These are phyloP conservation scores for Drosophila sechellia DNA, from an alignment of 1,140 invertebrate genomes.

Conservation along the genomic window DNA sequence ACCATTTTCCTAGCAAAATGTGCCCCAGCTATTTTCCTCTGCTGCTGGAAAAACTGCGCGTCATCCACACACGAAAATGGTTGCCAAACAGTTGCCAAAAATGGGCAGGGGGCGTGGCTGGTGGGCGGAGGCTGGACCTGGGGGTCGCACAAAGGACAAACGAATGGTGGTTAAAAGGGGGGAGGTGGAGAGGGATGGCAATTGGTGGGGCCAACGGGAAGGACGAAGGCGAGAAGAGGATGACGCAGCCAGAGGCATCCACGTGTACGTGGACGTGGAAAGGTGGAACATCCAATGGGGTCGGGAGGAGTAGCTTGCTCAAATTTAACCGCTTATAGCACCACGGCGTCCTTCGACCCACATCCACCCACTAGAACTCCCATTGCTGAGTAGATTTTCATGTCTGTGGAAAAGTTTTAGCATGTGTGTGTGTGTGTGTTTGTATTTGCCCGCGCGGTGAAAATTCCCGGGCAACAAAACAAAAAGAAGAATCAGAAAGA, in stretches of 20 bases:
- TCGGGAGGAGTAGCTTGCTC: slow-evolving; percentile 30
- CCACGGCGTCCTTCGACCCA: slow-evolving; percentile 41
- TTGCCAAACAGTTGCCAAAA: slow-evolving; percentile 42
- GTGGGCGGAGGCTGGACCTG: slow-evolving; percentile 36
- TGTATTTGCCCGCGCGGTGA: slow-evolving; percentile 11
- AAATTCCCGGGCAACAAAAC: slow-evolving; percentile 51
- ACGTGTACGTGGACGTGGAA: slow-evolving; percentile 43
- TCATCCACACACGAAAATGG: slow-evolving; percentile 49
- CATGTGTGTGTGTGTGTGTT: slow-evolving; percentile 24
- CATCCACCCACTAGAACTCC: slow-evolving; percentile 21
- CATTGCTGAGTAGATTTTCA: slow-evolving; percentile 73
- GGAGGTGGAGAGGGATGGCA: not conserved
- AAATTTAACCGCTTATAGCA: slow-evolving; percentile 79
- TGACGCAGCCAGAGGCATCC: slow-evolving; percentile 21
- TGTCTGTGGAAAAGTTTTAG: slow-evolving; percentile 50
- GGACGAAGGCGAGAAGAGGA: slow-evolving; percentile 6
- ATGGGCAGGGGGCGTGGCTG: slow-evolving; percentile 3
- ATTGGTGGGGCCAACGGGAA: slow-evolving; percentile 23
- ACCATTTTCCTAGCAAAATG: not conserved
- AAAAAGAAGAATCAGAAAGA: slow-evolving; percentile 37
- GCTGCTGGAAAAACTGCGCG: slow-evolving; percentile 42
- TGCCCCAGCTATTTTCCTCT: not conserved
- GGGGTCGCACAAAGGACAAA: slow-evolving; percentile 77
- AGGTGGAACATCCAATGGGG: slow-evolving; percentile 26
- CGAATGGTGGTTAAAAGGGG: slow-evolving; percentile 22